Percentiles rank a stretch among this genome's conserved stretches.
phyloP scores from a whole-genome alignment of 2,113 vertebrate species.

The Sitta europaea region DNA sequence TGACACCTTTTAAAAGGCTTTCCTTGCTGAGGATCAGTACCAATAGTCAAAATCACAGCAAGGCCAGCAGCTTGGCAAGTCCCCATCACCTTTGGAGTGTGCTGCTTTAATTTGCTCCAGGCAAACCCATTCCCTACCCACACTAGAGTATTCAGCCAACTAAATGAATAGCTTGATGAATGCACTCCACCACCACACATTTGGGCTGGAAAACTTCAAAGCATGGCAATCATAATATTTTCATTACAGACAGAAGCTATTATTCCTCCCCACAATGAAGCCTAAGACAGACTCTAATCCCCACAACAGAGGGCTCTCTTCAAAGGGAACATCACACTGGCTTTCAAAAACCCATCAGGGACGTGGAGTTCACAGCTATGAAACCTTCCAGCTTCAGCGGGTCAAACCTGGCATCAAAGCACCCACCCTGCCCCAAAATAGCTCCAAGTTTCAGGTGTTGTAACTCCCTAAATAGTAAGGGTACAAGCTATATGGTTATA shows the following conservation, averaged over 20 bases:
- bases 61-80: not conserved
- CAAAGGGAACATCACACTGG: not conserved
- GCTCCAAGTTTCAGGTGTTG: not conserved
- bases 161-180: not conserved
- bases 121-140: not conserved
- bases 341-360: not conserved
- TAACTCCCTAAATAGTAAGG: not conserved
- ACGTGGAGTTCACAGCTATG: fast-evolving
- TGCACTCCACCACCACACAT: fast-evolving
- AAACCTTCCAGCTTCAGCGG: not conserved
- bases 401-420: not conserved
- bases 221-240: not conserved
- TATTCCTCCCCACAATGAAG: not conserved
- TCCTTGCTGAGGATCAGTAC: not conserved
- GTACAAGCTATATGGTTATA: slow-evolving; percentile 27
- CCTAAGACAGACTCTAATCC: not conserved
- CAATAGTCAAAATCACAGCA: not conserved
- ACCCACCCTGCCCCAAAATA: not conserved
- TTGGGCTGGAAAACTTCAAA: not conserved
- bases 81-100: not conserved
- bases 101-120: not conserved
- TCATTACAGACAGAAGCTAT: not conserved
- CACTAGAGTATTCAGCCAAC: not conserved
- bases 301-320: not conserved
- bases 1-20: not conserved